Percentiles rank a stretch among this genome's conserved stretches.
Conservation (phyloP, 37 sponge, comb jelly and placozoan genomes). For the Corticium candelabrum region DNA sequence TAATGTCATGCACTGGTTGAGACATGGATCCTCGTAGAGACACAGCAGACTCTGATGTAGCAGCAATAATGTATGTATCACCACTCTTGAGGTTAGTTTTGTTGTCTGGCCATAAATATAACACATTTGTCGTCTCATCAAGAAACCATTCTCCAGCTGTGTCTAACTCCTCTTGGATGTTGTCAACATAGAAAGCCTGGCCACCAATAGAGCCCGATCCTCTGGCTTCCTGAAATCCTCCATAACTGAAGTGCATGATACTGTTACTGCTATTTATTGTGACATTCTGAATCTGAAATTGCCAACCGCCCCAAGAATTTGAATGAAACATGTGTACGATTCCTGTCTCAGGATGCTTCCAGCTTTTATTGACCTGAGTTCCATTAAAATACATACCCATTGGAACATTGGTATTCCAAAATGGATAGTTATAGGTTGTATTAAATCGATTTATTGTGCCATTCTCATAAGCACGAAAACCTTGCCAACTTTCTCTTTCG, state of each 20-base stretch:
- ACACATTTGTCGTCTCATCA: slow-evolving; percentile 1
- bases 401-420: slow-evolving; percentile 7
- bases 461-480: not conserved
- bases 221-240: slow-evolving; percentile 46
- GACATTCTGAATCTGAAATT: slow-evolving; percentile 30
- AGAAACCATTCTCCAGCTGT: slow-evolving; percentile 49
- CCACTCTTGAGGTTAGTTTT: slow-evolving; percentile 11
- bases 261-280: slow-evolving; percentile 8
- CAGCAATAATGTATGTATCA: slow-evolving; percentile 18
- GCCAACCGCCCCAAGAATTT: slow-evolving; percentile 33
- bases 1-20: slow-evolving; percentile 15
- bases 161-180: slow-evolving; percentile 45
- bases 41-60: slow-evolving; percentile 11
- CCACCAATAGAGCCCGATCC: slow-evolving; percentile 16
- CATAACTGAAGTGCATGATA: slow-evolving; percentile 17
- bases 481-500: not conserved
- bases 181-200: slow-evolving; percentile 42
- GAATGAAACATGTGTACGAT: slow-evolving; percentile 35
- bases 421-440: not conserved
- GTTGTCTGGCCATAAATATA: slow-evolving; percentile 35
- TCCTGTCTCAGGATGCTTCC: slow-evolving; percentile 30
- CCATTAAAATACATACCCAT: slow-evolving; percentile 21
- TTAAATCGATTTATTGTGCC: not conserved
- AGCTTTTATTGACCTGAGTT: slow-evolving; percentile 17
- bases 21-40: slow-evolving; percentile 6